Percentiles rank a stretch among this genome's conserved stretches.
These are phyloP conservation scores for Drosophila asahinai DNA, from an alignment of 1,140 invertebrate species.

Conservation along the genomic window DNA sequence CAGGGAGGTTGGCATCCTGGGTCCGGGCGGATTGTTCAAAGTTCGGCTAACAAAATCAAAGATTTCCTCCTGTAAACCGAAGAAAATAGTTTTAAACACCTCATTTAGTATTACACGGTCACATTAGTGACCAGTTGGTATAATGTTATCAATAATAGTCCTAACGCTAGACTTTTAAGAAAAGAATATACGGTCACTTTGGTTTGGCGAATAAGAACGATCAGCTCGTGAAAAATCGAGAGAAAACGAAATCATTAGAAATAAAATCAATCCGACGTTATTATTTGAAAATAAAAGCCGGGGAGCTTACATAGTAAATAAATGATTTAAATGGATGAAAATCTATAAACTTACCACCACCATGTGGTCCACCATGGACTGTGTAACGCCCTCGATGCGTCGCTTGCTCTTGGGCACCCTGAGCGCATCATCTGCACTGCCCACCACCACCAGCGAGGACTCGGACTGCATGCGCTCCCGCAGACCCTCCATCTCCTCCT, in stretches of 20 bases:
- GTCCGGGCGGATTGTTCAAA: constrained; percentile 87
- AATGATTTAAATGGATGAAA: background rate
- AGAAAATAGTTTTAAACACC: too few relatives aligned
- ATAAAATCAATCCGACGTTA: too few relatives aligned
- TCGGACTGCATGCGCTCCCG: constrained; percentile 91
- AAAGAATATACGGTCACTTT: too few relatives aligned
- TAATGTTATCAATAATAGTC: too few relatives aligned
- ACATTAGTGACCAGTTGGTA: too few relatives aligned
- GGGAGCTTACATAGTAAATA: background rate
- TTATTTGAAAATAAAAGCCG: too few relatives aligned
- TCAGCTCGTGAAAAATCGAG: too few relatives aligned
- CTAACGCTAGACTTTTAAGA: too few relatives aligned
- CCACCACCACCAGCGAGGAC: constrained; percentile 92
- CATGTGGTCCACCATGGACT: constrained; percentile 92
- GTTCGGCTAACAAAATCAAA: constrained; percentile 88
- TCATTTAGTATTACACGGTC: too few relatives aligned
- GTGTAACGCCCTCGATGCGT: constrained; percentile 91
- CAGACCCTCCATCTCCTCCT: constrained; percentile 92
- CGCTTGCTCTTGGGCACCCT: constrained; percentile 90
- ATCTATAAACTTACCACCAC: constrained; percentile 87
- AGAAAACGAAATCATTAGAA: too few relatives aligned
- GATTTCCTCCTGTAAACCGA: constrained; percentile 86
- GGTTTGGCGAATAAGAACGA: too few relatives aligned
- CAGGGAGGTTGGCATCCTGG: constrained; percentile 85
- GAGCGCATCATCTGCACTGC: constrained; percentile 92